These are phyloP conservation scores for Galleria mellonella DNA, from an alignment of 1,140 invertebrate genomes.

Conservation along the genomic window DNA sequence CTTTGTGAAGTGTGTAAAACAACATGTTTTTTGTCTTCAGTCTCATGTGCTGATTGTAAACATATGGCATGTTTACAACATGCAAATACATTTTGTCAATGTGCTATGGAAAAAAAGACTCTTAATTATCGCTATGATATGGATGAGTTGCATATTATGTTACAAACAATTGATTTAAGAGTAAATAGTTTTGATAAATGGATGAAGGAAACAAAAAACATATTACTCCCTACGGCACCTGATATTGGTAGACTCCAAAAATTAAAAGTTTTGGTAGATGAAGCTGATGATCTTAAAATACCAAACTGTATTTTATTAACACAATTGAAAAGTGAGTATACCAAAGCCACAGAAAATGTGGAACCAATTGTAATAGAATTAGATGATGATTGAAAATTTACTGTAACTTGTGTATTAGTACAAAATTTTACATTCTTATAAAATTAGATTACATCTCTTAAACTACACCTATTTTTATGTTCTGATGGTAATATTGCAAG, in stretches of 20 bases:
- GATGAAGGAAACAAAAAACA: constrained; percentile 88
- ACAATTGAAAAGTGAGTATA: constrained; percentile 58
- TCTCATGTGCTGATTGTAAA: constrained; percentile 89
- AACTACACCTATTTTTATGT: not conserved
- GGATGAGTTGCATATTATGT: constrained; percentile 93
- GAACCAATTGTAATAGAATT: constrained; percentile 70
- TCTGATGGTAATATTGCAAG: not conserved
- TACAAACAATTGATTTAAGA: constrained; percentile 91
- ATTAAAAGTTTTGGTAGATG: constrained; percentile 70
- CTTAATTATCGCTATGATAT: constrained; percentile 93
- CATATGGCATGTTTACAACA: constrained; percentile 93
- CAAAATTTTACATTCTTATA: constrained; percentile 22
- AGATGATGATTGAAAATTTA: constrained; percentile 53
- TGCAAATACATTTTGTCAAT: constrained; percentile 88
- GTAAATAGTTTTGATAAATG: constrained; percentile 95
- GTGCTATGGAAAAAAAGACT: constrained; percentile 85
- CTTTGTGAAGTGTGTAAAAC: constrained; percentile 97
- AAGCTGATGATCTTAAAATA: constrained; percentile 69
- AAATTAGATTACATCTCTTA: not conserved
- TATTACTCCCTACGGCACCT: constrained; percentile 84
- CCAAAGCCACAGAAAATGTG: constrained; percentile 49
- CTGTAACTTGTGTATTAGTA: constrained; percentile 21
- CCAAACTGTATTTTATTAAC: constrained; percentile 65
- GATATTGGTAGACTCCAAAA: constrained; percentile 80
- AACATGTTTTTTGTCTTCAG: constrained; percentile 96